Base-by-base conservation (phyloP, 1,140 invertebrate genomes). In the Hylyphantes graminicola region DNA sequence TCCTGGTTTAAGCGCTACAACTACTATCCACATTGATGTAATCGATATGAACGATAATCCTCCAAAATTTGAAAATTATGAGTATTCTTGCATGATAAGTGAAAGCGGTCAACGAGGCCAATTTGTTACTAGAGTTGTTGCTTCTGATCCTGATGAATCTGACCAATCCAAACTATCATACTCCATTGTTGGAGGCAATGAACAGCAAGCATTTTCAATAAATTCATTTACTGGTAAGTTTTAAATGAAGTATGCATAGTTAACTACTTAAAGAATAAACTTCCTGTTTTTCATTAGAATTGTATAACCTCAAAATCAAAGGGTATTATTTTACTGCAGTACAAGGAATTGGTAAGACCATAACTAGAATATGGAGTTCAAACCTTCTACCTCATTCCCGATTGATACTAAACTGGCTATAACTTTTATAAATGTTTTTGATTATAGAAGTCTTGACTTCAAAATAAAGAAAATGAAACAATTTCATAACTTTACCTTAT, bases 81-180 rank as follows among this genome's bases (percentile, higher is more conserved):
- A 96, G 88, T 83, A 79, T 54, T n/a, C 54, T 5, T 86, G 85
- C 55, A 72, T 65, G 73, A 74, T 86, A 7, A 85, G 95, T n/a
- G 93, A 96, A 88, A 93, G 94, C 88, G 95, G 95, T 7, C 92
- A 92, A 86, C 91, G 96, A 73, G 95, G 96, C 75, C 95, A 97
- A 90, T 95, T 97, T 89, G 94, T 98, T 5, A 96, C 94, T 7
- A 93, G 95, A 87, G 94, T 97, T 2, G 93, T 93, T 10, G 97
- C 96, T 0, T 94, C 93, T 88, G 97, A 98, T 91, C 93, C 94
- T 0, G 97, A 98, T 90, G 91, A 91, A 76, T 92, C 93, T 17
- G 96, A 97, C 90, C 93, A 93, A 61, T 90, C 91, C 61, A 92
- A 92, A 68, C 90, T 98, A n/a, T 91, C 90, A 0, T 98, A 97